Conservation (phyloP, 2,797 vertebrate genomes). For the Podargus strigoides region DNA sequence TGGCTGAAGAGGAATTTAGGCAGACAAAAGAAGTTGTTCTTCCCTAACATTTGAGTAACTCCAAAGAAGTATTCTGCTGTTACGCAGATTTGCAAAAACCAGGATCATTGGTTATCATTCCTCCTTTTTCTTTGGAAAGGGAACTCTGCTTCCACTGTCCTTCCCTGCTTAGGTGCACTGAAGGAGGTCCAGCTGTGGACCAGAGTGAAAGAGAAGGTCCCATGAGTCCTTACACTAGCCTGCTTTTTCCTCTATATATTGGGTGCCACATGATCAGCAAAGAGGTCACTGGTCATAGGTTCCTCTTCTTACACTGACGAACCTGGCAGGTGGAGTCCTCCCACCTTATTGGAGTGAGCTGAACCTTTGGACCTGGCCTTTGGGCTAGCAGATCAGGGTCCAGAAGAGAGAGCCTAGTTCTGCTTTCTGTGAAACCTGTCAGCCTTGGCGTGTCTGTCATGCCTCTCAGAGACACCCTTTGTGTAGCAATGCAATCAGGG, state of each 20-base stretch:
- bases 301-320: background rate
- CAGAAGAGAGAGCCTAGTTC: background rate
- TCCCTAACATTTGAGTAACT: background rate
- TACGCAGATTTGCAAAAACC: background rate
- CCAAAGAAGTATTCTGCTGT: background rate
- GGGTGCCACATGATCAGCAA: background rate
- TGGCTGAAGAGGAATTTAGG: background rate
- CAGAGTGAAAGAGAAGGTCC: background rate
- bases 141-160: background rate
- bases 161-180: background rate
- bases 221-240: background rate
- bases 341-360: background rate
- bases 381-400: background rate
- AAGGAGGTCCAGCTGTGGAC: background rate
- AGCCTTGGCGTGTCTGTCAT: background rate
- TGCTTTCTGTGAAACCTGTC: background rate
- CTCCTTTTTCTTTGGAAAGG: background rate
- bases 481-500: background rate
- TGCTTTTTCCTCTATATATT: background rate
- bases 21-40: background rate
- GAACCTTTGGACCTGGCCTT: background rate
- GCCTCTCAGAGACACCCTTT: background rate
- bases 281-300: background rate
- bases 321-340: background rate
- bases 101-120: background rate